Conservation (phyloP, 2,888 invertebrate genomes). For the Lepetodrilus schrolli region DNA sequence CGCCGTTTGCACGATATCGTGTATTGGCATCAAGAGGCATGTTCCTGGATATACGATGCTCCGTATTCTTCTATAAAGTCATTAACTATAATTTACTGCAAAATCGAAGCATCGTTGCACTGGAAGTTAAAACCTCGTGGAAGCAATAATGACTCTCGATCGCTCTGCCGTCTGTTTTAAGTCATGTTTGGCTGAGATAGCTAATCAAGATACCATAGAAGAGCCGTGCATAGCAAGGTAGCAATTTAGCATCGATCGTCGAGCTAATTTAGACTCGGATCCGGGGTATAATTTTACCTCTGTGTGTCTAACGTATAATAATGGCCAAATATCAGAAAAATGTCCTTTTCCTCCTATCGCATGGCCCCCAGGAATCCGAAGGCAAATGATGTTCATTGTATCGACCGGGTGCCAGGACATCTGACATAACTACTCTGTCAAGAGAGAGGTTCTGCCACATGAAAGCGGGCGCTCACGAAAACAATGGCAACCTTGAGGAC, state of each 20-base stretch:
- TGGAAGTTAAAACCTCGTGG: constrained; percentile 32
- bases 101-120: constrained; percentile 26
- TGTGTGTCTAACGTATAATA: constrained; percentile 37
- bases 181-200: constrained; percentile 14
- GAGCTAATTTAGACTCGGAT: constrained; percentile 50
- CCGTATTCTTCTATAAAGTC: constrained; percentile 30
- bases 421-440: neutral
- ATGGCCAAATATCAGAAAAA: constrained; percentile 35
- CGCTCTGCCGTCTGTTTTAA: constrained; percentile 30
- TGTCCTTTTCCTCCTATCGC: constrained; percentile 27
- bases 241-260: constrained; percentile 58
- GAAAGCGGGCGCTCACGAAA: neutral
- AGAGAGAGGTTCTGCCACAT: neutral
- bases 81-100: constrained; percentile 35
- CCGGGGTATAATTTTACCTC: constrained; percentile 44
- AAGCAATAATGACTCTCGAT: constrained; percentile 29
- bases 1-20: neutral
- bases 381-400: constrained; percentile 24
- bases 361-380: constrained; percentile 14
- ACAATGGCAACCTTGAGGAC: neutral
- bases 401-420: neutral
- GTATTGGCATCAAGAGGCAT: neutral
- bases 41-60: constrained; percentile 21
- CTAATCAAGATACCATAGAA: constrained; percentile 28
- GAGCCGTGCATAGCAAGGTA: constrained; percentile 42